Evolutionary conservation across 2,113 vertebrate genomes (phyloP).

Genomic region (Calidris pygmaea): DNA sequence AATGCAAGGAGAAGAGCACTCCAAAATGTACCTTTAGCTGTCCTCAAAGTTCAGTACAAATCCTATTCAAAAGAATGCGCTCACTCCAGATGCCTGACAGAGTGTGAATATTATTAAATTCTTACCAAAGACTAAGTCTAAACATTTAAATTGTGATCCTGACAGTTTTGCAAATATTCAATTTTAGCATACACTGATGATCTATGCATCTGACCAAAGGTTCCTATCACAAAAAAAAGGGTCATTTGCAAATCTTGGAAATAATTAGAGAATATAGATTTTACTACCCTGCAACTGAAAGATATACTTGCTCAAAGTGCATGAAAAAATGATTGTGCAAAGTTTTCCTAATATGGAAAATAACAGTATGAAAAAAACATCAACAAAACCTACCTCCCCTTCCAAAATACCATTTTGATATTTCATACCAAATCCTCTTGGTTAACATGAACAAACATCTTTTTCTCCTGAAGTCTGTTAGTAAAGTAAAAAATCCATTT

Average conservation of each 20-base stretch:
- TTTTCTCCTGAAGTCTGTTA: background rate
- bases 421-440: background rate
- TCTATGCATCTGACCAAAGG: background rate
- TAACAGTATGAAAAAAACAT: background rate
- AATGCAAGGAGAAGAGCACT: background rate
- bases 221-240: conserved; percentile 7
- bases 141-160: conserved; percentile 27
- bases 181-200: conserved; percentile 28
- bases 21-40: background rate
- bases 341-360: background rate
- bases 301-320: background rate
- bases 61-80: background rate
- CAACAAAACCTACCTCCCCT: rapidly evolving
- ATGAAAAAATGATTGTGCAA: background rate
- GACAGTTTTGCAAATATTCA: conserved; percentile 2
- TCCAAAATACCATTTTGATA: rapidly evolving
- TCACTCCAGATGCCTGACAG: background rate
- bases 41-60: background rate
- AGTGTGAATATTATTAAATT: background rate
- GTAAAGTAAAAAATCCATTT: background rate
- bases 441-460: background rate
- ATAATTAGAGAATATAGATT: background rate
- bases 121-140: background rate
- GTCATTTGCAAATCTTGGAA: background rate
- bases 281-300: background rate